These are phyloP conservation scores for Yponomeuta evonymella DNA, from an alignment of 2,888 invertebrate species.

Conservation along the genomic window DNA sequence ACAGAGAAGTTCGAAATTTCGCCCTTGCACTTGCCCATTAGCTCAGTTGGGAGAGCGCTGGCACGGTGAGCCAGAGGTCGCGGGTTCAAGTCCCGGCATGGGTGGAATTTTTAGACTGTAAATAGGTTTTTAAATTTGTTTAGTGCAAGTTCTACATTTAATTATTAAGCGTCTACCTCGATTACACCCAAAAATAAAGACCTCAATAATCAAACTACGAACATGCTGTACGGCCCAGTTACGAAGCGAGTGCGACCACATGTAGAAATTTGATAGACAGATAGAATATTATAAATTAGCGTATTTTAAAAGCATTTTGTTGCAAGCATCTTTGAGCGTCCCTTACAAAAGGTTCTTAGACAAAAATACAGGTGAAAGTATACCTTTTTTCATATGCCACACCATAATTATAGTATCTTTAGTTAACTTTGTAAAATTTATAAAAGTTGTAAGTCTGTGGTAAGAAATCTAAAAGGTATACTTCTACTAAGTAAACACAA, in stretches of 20 bases:
- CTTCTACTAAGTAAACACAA: constrained; percentile 18
- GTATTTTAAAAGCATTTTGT: constrained; percentile 17
- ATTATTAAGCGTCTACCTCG: not conserved
- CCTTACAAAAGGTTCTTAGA: constrained; percentile 19
- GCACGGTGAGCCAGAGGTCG: no score
- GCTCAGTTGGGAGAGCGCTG: no score
- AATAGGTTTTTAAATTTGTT: no score
- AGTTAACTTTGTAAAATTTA: not conserved
- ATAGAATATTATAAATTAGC: constrained; percentile 17
- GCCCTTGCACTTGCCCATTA: no score
- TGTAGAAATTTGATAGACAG: not conserved
- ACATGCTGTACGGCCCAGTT: not conserved
- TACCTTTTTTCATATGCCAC: no score
- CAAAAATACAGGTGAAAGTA: not conserved
- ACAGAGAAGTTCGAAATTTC: no score
- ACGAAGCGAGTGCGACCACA: constrained; percentile 7
- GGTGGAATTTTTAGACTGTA: no score
- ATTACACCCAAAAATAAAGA: not conserved
- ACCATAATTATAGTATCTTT: no score
- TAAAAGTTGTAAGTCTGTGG: not conserved
- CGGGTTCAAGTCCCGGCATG: no score
- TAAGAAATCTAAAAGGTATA: not conserved
- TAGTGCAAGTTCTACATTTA: no score
- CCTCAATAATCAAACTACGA: not conserved
- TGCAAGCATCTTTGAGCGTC: constrained; percentile 27